These are phyloP conservation scores for Hydrozoanthus tunicans DNA, from an alignment of 64 coral and sea anemone genomes.

Conservation along the genomic window DNA sequence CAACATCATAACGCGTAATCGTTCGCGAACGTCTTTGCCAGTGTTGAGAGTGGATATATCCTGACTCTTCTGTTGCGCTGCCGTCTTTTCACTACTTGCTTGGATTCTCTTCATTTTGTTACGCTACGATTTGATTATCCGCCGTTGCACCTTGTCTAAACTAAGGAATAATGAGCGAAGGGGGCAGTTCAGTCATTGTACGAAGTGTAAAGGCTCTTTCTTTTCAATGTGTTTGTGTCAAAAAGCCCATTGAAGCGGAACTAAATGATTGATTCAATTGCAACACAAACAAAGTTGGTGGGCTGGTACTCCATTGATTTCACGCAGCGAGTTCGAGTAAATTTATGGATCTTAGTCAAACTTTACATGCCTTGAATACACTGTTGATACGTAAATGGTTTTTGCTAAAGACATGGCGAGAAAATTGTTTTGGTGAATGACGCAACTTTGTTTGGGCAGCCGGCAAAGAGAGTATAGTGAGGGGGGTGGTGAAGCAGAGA, in stretches of 20 bases:
- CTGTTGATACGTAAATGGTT: constrained; percentile 43
- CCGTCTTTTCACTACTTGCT: neutral
- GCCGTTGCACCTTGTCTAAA: neutral
- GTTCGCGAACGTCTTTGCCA: neutral
- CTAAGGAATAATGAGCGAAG: neutral
- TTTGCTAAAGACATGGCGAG: neutral
- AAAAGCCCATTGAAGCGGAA: constrained; percentile 29
- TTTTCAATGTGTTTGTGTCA: constrained; percentile 14
- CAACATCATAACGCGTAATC: constrained; percentile 33
- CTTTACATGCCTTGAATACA: constrained; percentile 52
- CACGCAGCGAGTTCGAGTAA: neutral
- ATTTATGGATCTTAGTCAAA: neutral
- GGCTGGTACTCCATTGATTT: constrained; percentile 42
- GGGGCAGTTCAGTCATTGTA: neutral
- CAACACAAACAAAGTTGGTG: neutral
- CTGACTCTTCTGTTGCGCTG: neutral
- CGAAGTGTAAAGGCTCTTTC: neutral
- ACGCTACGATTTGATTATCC: neutral
- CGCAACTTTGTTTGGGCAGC: constrained; percentile 30
- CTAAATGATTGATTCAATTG: constrained; percentile 39
- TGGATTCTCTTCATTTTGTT: constrained; percentile 8
- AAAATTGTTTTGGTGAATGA: constrained; percentile 44
- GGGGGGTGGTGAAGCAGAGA: too few relatives aligned
- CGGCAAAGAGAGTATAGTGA: too few relatives aligned
- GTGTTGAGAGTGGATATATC: neutral